These are phyloP conservation scores for Eutolmus rufibarbis DNA, from an alignment of 2,888 invertebrate species.

Conservation along the genomic window DNA sequence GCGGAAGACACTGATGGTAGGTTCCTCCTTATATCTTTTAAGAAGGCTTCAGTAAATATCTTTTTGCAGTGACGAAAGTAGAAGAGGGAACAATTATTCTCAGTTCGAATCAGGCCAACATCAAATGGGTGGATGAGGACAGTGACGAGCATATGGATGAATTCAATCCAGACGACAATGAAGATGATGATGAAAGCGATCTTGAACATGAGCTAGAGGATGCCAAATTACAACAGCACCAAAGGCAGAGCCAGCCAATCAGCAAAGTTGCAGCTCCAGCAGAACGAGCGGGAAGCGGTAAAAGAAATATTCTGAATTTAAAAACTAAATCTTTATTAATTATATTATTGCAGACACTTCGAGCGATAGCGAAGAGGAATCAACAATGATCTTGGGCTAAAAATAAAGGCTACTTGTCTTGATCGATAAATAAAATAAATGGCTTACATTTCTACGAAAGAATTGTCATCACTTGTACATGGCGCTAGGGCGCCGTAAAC, in stretches of 20 bases:
- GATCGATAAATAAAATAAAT: slow-evolving; percentile 9
- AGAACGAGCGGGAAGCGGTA: background rate
- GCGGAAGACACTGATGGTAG: background rate
- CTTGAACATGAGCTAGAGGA: slow-evolving; percentile 12
- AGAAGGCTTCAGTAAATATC: background rate
- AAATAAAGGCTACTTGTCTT: background rate
- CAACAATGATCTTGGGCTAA: slow-evolving; percentile 49
- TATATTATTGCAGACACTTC: slow-evolving; percentile 44
- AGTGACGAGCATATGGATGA: background rate
- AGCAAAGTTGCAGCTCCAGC: background rate
- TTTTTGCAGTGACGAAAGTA: background rate
- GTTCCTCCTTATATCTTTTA: background rate
- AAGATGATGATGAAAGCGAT: slow-evolving; percentile 44
- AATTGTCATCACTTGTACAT: background rate
- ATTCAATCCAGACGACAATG: background rate
- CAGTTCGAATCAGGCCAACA: slow-evolving; percentile 38
- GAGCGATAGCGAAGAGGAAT: slow-evolving; percentile 55
- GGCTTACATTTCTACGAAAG: background rate
- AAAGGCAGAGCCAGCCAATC: background rate
- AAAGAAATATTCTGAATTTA: background rate
- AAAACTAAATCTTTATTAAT: slow-evolving; percentile 23
- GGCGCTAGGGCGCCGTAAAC: background rate
- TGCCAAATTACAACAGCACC: background rate
- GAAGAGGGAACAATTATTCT: slow-evolving; percentile 24
- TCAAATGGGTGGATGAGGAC: slow-evolving; percentile 51